Evolutionary conservation across 2,113 vertebrate species (phyloP).

Genomic region (Gavialis gangeticus): DNA sequence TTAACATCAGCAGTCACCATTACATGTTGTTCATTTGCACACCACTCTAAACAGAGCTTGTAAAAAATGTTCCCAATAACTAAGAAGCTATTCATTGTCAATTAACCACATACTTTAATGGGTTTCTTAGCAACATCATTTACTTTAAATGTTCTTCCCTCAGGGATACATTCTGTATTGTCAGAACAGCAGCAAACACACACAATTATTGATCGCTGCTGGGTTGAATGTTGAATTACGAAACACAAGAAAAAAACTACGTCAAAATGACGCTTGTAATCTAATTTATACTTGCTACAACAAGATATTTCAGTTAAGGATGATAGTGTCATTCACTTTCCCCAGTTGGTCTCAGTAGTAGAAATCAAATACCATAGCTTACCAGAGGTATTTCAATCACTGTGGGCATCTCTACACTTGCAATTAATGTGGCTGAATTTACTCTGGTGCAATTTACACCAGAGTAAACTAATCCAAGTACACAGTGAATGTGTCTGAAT

Average conservation of each 20-base stretch:
- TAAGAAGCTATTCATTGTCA: neutral
- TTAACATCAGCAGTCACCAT: conserved; percentile 52
- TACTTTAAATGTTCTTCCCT: conserved; percentile 20
- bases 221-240: conserved; percentile 10
- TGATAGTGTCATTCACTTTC: neutral
- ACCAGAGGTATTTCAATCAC: neutral
- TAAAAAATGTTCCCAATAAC: conserved; percentile 55
- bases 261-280: neutral
- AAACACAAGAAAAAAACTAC: neutral
- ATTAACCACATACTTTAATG: conserved; percentile 56
- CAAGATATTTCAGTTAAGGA: conserved; percentile 11
- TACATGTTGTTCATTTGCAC: conserved; percentile 29
- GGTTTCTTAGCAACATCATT: conserved; percentile 52
- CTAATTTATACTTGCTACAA: neutral
- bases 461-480: no score
- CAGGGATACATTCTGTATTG: conserved; percentile 33
- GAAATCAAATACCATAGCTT: neutral
- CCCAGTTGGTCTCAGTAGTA: neutral
- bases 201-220: conserved; percentile 32
- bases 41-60: conserved; percentile 30
- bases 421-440: no score
- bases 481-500: no score
- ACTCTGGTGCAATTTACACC: no score
- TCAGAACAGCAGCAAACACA: conserved; percentile 35
- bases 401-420: neutral